phyloP scores from a whole-genome alignment of 2,113 vertebrate species.

The Macquaria ambigua region DNA sequence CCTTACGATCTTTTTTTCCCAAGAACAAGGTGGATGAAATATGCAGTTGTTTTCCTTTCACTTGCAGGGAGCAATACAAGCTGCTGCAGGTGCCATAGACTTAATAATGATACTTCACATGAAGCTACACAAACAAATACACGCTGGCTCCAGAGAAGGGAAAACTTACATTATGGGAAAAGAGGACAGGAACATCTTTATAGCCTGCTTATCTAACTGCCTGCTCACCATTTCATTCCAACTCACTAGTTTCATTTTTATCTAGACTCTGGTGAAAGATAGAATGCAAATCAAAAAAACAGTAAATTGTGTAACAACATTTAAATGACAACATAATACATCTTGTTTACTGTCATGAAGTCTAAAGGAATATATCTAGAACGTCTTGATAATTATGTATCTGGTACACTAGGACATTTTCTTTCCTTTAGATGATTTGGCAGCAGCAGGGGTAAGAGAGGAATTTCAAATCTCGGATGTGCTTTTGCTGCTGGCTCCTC shows the following conservation, averaged over 20 bases:
- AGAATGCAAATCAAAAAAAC: background rate
- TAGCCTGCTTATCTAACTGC: background rate
- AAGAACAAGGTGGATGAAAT: background rate
- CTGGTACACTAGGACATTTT: background rate
- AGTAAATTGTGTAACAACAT: background rate
- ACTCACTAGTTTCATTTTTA: background rate
- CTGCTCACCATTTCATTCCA: background rate
- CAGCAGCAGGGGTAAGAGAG: constrained; percentile 1
- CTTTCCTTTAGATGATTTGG: background rate
- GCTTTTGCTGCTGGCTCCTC: background rate
- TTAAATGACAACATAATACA: background rate
- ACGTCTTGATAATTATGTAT: background rate
- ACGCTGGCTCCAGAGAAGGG: background rate
- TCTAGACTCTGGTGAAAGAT: background rate
- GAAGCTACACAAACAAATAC: constrained; percentile 1
- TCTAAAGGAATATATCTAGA: background rate
- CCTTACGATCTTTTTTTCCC: background rate
- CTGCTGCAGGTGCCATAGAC: background rate
- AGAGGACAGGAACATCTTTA: background rate
- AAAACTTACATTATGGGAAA: background rate
- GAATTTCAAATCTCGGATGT: constrained; percentile 1
- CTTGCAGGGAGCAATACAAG: background rate
- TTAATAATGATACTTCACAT: background rate
- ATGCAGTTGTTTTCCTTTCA: background rate
- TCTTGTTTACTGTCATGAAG: background rate